Evolutionary conservation across 2,888 invertebrate genomes (phyloP), one percentile per base, ranked within the genome.

Genomic region (Pocota personata): DNA sequence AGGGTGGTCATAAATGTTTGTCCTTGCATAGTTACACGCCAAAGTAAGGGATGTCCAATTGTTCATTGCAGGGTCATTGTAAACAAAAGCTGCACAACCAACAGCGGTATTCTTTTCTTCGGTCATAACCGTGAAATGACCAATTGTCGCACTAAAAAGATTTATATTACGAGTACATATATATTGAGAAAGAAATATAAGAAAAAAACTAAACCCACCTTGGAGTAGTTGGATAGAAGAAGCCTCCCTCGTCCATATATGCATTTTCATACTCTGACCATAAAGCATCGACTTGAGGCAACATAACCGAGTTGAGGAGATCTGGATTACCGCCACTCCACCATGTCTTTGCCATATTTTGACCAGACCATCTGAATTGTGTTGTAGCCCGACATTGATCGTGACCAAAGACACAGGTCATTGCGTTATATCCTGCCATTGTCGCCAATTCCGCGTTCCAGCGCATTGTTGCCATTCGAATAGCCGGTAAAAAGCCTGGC

Each of bases 391-490:
- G 91, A 79, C 91, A 91, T 0, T 72, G 60, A 14, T 91, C 91
- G 66, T 90, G 90, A 0, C 60, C 10, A 87, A 90, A 89, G 37
- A 46, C 0, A 8, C 91, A 91, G 14, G 87, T 88, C 8, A 43
- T 87, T 0, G 89, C 90, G 48, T 90, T 89, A 1, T 89, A 76
- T 2, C 64, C 66, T 8, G 91, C 91, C 50, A 91, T 21, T n/a
- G 83, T 55, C 24, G 91, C 89, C 57, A 91, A 72, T 19, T 91
- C 90, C 1, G 87, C 64, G 58, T 87, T 86, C 91, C 91, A 91
- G 12, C 55, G 30, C 79, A 90, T 90, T 35, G 89, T 88, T 37
- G 89, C 89, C 91, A 91, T 91, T 30, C 88, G 89, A 6, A 87
- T 87, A 27, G 91, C 91, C 1, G 89, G 58, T 5, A 30, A 77